A percentile compares a stretch with the other conserved stretches of the same genome.
Evolutionary conservation across 2,797 vertebrate species (phyloP).

Genomic region (Lophotriccus pileatus): DNA sequence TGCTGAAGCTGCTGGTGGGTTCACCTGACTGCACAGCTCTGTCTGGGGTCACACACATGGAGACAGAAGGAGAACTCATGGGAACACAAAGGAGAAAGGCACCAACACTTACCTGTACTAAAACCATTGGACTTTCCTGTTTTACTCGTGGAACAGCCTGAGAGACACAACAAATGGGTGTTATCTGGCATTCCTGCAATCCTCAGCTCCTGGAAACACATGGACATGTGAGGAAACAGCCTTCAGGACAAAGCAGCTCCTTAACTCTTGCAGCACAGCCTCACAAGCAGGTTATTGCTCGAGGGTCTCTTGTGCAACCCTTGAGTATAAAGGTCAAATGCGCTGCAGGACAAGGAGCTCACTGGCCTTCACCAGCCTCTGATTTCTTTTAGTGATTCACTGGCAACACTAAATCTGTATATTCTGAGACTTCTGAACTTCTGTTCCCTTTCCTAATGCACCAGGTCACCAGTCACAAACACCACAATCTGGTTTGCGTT

Average conservation of each 20-base stretch:
- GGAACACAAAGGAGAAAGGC: background rate
- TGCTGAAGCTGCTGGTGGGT: background rate
- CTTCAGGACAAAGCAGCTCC: background rate
- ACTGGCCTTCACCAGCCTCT: background rate
- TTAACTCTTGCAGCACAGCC: background rate
- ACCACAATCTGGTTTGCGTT: background rate
- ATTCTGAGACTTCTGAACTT: background rate
- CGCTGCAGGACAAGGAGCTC: background rate
- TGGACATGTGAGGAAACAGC: rapidly evolving
- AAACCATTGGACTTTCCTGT: background rate
- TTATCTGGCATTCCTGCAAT: background rate
- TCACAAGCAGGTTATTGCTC: background rate
- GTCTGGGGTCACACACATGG: background rate
- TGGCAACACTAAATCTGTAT: background rate
- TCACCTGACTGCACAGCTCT: background rate
- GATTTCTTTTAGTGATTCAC: background rate
- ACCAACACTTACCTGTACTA: background rate
- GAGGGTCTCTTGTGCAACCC: background rate
- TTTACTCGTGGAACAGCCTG: background rate
- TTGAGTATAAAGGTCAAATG: background rate
- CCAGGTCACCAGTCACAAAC: background rate
- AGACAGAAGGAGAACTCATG: background rate
- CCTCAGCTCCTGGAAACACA: background rate
- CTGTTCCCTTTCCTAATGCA: background rate
- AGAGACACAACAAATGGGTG: rapidly evolving